phyloP scores from a whole-genome alignment of 2,113 vertebrate species.

The Ondatra zibethicus region DNA sequence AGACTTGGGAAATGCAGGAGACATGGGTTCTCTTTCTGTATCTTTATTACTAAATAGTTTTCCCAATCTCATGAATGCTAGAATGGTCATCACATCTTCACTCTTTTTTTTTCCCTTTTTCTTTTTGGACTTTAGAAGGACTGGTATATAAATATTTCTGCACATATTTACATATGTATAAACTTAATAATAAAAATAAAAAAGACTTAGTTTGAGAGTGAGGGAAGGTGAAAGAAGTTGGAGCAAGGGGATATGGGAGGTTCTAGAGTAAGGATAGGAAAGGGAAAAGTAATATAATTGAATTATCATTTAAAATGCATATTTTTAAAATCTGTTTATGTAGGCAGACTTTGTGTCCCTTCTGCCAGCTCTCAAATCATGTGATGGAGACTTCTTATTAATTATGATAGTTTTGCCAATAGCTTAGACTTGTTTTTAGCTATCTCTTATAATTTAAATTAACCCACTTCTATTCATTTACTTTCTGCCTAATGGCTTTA shows the following conservation, averaged over 20 bases:
- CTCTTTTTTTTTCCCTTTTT: neutral
- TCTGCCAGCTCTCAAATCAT: neutral
- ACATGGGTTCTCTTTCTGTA: neutral
- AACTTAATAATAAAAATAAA: neutral
- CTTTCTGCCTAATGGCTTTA: neutral
- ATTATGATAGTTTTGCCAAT: neutral
- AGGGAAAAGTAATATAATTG: neutral
- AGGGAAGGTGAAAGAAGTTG: neutral
- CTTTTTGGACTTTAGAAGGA: neutral
- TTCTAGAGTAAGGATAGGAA: neutral
- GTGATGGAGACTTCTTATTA: neutral
- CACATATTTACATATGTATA: neutral
- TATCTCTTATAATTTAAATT: neutral
- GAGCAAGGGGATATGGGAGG: accelerated
- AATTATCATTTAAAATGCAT: neutral
- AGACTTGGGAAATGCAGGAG: neutral
- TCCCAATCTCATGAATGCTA: neutral
- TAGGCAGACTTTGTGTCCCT: neutral
- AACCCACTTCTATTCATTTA: neutral
- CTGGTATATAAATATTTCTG: neutral
- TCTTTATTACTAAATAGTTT: neutral
- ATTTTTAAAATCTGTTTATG: neutral
- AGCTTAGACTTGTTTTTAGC: neutral
- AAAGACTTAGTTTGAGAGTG: neutral
- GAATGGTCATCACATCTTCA: neutral